Evolutionary conservation across 2,888 invertebrate species (phyloP), one percentile per base, ranked within the genome.

Genomic region (Euclidia mi): DNA sequence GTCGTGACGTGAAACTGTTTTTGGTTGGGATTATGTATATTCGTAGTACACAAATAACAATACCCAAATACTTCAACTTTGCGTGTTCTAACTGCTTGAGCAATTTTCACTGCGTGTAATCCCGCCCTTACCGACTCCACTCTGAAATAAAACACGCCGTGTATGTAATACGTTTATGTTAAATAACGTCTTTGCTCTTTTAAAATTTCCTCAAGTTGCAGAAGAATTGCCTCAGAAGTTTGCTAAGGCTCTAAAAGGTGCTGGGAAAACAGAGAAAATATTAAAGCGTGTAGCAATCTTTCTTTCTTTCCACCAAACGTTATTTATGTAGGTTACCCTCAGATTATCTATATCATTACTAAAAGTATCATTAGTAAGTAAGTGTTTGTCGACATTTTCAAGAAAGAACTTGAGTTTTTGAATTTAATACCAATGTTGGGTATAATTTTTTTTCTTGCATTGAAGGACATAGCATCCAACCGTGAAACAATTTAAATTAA

Each of bases 61-160:
- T n/a, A n/a, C n/a, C n/a, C n/a, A n/a, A n/a, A n/a, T n/a, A n/a
- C n/a, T n/a, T n/a, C n/a, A n/a, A n/a, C n/a, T n/a, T n/a, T n/a
- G n/a, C n/a, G n/a, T n/a, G n/a, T n/a, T n/a, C n/a, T n/a, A n/a
- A n/a, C n/a, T n/a, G n/a, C n/a, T n/a, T n/a, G n/a, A n/a, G n/a
- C n/a, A n/a, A n/a, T n/a, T n/a, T n/a, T n/a, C n/a, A n/a, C n/a
- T n/a, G n/a, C n/a, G n/a, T 29, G 29, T 29, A 29, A 10, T 29
- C n/a, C 1, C 29, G 10, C 10, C 29, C n/a, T 56, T 32, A 35
- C 37, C 12, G 25, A 7, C 28, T 10, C 29, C 47, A 10, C 28
- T 49, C 31, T 57, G 35, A 25, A 49, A 62, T 66, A 37, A 53
- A 62, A 62, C 49, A 40, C 57, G 18, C 7, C 38, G 34, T 15